Evolutionary conservation across 2,888 invertebrate genomes (phyloP).

Genomic region (Alviniconcha strummeri): DNA sequence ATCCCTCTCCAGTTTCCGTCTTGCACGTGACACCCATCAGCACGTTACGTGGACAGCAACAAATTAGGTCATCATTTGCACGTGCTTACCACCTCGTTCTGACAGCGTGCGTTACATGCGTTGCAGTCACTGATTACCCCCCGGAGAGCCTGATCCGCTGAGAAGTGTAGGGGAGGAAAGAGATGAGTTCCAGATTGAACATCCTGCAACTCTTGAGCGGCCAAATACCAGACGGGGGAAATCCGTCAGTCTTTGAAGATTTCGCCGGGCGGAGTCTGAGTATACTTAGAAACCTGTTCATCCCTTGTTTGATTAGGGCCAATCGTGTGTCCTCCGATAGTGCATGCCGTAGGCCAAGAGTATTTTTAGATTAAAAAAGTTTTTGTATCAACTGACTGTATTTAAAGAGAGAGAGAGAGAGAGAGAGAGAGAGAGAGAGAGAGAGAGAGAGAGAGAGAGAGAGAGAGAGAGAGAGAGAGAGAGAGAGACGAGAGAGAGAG

Average conservation of each 20-base stretch:
- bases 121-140: not conserved
- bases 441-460: not conserved
- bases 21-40: not conserved
- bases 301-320: no score
- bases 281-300: no score
- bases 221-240: no score
- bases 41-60: not conserved
- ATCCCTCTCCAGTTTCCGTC: not conserved
- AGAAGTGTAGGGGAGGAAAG: not conserved
- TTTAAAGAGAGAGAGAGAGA: not conserved
- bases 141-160: not conserved
- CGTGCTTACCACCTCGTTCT: not conserved
- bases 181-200: not conserved
- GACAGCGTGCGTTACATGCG: not conserved
- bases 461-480: not conserved
- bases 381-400: no score
- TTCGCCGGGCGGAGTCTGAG: no score
- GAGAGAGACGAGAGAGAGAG: not conserved
- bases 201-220: no score
- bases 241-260: no score
- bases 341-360: no score
- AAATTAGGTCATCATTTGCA: slow-evolving; percentile 15
- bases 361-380: no score
- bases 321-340: no score
- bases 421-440: not conserved